phyloP scores from a whole-genome alignment of 2,888 invertebrate genomes.

The Rhamphomyia laevipes region DNA sequence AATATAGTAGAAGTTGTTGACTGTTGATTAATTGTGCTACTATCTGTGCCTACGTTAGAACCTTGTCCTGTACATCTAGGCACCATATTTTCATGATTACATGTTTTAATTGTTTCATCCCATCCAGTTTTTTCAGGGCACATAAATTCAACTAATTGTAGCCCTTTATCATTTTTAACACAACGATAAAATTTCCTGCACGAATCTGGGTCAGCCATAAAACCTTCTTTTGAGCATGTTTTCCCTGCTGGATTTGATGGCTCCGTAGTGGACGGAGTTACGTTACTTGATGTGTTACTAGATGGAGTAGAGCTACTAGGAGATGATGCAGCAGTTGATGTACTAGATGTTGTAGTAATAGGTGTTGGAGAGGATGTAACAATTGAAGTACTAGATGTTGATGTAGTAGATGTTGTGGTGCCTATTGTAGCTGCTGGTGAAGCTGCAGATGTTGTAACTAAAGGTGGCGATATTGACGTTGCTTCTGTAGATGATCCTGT shows the following conservation, averaged over 20 bases:
- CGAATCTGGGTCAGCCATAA: conserved; percentile 47
- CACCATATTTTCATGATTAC: conserved; percentile 40
- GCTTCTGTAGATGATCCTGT: conserved; percentile 2
- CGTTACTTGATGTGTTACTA: conserved; percentile 10
- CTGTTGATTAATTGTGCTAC: conserved; percentile 15
- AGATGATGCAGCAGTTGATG: conserved; percentile 17
- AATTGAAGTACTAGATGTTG: conserved; percentile 11
- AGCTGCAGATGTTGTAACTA: conserved; percentile 9
- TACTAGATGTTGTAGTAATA: not conserved
- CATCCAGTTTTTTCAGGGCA: conserved; percentile 59
- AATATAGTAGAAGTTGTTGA: conserved; percentile 16
- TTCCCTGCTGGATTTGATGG: conserved; percentile 27
- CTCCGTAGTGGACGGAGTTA: conserved; percentile 7
- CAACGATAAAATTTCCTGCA: conserved; percentile 50
- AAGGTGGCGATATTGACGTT: conserved; percentile 1
- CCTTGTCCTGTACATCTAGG: conserved; percentile 9
- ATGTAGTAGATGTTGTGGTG: conserved; percentile 2
- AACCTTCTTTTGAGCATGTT: conserved; percentile 46
- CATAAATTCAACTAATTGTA: conserved; percentile 45
- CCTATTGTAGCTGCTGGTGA: conserved; percentile 14
- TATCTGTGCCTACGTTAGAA: conserved; percentile 31
- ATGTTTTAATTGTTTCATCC: conserved; percentile 51
- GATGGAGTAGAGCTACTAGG: conserved; percentile 15
- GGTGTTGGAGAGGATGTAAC: conserved; percentile 5
- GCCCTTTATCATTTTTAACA: conserved; percentile 40